Evolutionary conservation across 2,888 invertebrate genomes (phyloP).

Genomic region (Cantharis flavilabris): DNA sequence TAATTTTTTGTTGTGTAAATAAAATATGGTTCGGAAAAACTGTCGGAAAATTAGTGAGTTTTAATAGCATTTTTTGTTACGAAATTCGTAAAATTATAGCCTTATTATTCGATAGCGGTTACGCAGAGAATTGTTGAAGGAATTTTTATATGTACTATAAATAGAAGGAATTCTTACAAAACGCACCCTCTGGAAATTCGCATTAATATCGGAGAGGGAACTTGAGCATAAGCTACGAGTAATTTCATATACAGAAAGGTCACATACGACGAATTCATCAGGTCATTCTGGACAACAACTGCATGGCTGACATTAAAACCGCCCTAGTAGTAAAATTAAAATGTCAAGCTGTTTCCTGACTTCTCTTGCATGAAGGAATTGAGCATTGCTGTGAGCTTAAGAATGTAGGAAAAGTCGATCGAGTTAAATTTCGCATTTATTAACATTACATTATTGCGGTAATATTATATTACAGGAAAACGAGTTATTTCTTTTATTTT

Average conservation of each 20-base stretch:
- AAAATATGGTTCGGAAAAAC: not conserved
- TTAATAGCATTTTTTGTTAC: not conserved
- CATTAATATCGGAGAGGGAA: slow-evolving; percentile 7
- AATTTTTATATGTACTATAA: slow-evolving; percentile 15
- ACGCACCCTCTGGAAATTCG: slow-evolving; percentile 17
- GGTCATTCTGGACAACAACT: slow-evolving; percentile 10
- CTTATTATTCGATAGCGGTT: not conserved
- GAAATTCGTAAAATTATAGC: not conserved
- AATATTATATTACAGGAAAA: not conserved
- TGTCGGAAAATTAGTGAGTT: not conserved
- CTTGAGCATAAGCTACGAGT: not conserved
- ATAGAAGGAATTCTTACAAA: slow-evolving; percentile 11
- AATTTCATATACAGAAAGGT: slow-evolving; percentile 22
- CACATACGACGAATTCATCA: slow-evolving; percentile 13
- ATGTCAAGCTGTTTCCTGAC: slow-evolving; percentile 35
- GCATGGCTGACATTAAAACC: slow-evolving; percentile 36
- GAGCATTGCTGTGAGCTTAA: not conserved
- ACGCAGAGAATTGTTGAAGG: slow-evolving; percentile 3
- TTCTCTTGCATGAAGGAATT: slow-evolving; percentile 8
- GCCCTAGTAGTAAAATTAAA: slow-evolving; percentile 38
- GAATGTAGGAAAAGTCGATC: slow-evolving; percentile 18
- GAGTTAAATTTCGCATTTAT: slow-evolving; percentile 19
- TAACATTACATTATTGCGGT: not conserved
- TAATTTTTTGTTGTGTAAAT: not conserved
- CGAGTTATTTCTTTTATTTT: not conserved